Evolutionary conservation across 2,888 invertebrate genomes (phyloP).

Genomic region (Eugnorisma glareosa): DNA sequence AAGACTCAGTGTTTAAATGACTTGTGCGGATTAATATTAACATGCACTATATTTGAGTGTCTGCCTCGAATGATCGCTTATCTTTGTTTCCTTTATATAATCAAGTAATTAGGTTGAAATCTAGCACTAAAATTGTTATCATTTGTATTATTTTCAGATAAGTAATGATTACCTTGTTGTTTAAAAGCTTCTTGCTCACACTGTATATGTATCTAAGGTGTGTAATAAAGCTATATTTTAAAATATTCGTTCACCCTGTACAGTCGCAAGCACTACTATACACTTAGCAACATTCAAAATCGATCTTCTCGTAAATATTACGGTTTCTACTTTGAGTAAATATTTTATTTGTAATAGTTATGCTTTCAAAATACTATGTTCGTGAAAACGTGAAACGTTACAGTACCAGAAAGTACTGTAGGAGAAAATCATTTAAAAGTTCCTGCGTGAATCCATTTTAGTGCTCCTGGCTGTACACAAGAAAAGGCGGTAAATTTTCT

Average conservation of each 20-base stretch:
- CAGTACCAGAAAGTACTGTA: no score
- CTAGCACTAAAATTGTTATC: slow-evolving; percentile 17
- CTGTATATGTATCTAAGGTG: neutral
- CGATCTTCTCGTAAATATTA: no score
- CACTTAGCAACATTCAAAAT: no score
- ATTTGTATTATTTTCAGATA: neutral
- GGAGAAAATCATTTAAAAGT: no score
- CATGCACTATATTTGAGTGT: neutral
- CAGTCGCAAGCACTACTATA: neutral
- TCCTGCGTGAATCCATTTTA: no score
- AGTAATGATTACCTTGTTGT: neutral
- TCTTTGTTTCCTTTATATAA: slow-evolving; percentile 18
- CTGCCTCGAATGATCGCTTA: slow-evolving; percentile 9
- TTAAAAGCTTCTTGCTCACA: neutral
- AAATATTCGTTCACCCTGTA: neutral
- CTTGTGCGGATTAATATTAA: slow-evolving; percentile 3
- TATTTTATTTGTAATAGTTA: no score
- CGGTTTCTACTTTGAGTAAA: no score
- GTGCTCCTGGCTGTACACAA: no score
- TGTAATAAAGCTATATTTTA: neutral
- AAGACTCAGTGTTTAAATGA: slow-evolving; percentile 13
- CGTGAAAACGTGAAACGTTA: no score
- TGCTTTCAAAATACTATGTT: neutral
- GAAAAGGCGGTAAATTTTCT: no score
- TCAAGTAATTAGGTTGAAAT: slow-evolving; percentile 31